These are phyloP conservation scores for Eulacestoma nigropectus DNA, from an alignment of 2,113 vertebrate species.

Conservation along the genomic window DNA sequence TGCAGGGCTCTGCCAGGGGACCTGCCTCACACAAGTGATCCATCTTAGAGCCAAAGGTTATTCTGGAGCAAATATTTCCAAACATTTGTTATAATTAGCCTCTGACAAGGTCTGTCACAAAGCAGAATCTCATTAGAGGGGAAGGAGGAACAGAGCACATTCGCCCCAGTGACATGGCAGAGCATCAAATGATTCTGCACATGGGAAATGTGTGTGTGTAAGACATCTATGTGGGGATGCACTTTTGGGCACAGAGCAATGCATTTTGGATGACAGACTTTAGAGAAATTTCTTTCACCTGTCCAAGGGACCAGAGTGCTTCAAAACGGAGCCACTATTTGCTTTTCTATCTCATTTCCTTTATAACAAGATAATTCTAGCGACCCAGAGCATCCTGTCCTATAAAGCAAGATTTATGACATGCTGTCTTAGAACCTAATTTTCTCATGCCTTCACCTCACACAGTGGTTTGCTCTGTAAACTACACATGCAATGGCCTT, in stretches of 20 bases:
- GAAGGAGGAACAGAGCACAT: neutral
- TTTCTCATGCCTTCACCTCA: neutral
- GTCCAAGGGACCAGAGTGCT: neutral
- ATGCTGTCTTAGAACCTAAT: constrained; percentile 6
- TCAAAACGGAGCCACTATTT: neutral
- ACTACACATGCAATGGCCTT: neutral
- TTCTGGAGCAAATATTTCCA: constrained; percentile 4
- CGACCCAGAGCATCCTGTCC: neutral
- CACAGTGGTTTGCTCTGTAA: constrained; percentile 19
- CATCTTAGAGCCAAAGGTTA: constrained; percentile 26
- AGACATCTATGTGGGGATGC: accelerated
- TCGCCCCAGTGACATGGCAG: neutral
- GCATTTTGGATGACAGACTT: neutral
- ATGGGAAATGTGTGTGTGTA: accelerated
- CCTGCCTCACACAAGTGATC: neutral
- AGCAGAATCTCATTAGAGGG: neutral
- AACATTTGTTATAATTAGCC: constrained; percentile 47
- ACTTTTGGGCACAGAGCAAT: neutral
- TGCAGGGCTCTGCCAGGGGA: neutral
- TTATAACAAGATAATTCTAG: constrained; percentile 12
- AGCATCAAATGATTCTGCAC: neutral
- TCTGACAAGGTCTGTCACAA: constrained; percentile 3
- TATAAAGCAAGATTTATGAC: constrained; percentile 44
- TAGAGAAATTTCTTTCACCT: neutral
- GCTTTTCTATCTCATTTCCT: constrained; percentile 18